Percentiles rank a stretch among this genome's conserved stretches.
These are phyloP conservation scores for Diaperis boleti DNA, from an alignment of 2,888 invertebrate species.

Conservation along the genomic window DNA sequence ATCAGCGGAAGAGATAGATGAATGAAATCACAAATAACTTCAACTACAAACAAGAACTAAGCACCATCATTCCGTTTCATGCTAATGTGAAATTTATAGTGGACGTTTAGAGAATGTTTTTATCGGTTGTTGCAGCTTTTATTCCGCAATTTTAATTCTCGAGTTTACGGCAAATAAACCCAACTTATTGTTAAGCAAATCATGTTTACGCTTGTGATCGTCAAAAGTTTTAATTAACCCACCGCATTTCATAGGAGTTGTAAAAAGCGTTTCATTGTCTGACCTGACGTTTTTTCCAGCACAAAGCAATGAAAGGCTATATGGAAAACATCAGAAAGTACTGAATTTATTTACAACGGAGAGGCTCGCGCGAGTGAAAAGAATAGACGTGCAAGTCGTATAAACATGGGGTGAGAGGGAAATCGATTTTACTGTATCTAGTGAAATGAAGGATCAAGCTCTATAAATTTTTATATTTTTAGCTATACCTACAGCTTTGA, in stretches of 20 bases:
- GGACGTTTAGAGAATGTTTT: constrained; percentile 14
- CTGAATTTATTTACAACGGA: neutral
- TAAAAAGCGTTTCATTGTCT: neutral
- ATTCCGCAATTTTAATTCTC: constrained; percentile 13
- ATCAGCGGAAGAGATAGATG: constrained; percentile 9
- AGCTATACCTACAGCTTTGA: no score
- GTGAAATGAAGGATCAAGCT: no score
- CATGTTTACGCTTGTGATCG: constrained; percentile 1
- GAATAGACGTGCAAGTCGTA: no score
- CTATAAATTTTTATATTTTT: no score
- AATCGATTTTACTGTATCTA: no score
- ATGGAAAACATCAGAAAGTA: neutral
- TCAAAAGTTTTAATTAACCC: constrained; percentile 9
- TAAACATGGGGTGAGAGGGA: no score
- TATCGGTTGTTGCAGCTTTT: neutral
- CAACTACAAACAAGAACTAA: constrained; percentile 23
- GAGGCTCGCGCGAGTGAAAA: no score
- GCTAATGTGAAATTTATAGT: constrained; percentile 20
- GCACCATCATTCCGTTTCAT: constrained; percentile 17
- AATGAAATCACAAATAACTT: constrained; percentile 25
- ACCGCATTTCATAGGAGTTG: neutral
- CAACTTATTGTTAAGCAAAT: constrained; percentile 19
- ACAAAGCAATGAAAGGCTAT: neutral
- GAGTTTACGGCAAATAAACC: constrained; percentile 19
- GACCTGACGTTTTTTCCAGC: neutral